Percentiles rank a stretch among this genome's conserved stretches.
phyloP scores from a whole-genome alignment of 2,888 invertebrate species.

The Thymelicus acteon region DNA sequence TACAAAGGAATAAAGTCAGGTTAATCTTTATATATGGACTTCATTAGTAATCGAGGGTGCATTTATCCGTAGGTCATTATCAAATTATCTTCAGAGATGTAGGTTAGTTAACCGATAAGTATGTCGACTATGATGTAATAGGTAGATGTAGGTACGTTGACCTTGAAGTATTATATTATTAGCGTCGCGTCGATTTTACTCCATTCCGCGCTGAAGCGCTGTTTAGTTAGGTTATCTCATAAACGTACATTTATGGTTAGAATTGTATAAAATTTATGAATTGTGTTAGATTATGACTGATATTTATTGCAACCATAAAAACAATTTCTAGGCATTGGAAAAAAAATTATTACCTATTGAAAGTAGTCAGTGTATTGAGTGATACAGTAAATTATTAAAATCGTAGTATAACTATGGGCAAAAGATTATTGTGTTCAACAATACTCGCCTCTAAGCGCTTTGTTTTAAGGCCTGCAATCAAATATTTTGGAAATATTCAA shows the following conservation, averaged over 20 bases:
- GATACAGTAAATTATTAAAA: neutral
- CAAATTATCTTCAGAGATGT: too few species aligned
- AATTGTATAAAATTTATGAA: constrained; percentile 9
- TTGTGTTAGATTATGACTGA: neutral
- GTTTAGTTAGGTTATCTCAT: constrained; percentile 15
- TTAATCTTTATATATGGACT: too few species aligned
- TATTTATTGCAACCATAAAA: neutral
- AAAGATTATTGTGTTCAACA: constrained; percentile 51
- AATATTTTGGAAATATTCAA: constrained; percentile 19
- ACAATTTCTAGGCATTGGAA: neutral
- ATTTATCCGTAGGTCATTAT: too few species aligned
- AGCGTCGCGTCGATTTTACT: neutral
- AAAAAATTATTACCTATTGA: too few species aligned
- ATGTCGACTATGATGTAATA: neutral
- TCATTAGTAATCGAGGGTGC: too few species aligned
- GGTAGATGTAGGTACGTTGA: neutral
- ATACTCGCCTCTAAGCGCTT: constrained; percentile 50
- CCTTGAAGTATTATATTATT: constrained; percentile 13
- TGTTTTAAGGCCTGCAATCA: constrained; percentile 27
- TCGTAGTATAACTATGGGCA: constrained; percentile 52
- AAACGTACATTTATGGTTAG: neutral
- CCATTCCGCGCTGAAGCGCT: constrained; percentile 11
- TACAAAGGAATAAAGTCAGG: too few species aligned
- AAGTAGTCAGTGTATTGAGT: neutral
- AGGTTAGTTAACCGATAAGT: neutral